Base-by-base conservation (phyloP, 2,113 vertebrate genomes). In the Naja naja region DNA sequence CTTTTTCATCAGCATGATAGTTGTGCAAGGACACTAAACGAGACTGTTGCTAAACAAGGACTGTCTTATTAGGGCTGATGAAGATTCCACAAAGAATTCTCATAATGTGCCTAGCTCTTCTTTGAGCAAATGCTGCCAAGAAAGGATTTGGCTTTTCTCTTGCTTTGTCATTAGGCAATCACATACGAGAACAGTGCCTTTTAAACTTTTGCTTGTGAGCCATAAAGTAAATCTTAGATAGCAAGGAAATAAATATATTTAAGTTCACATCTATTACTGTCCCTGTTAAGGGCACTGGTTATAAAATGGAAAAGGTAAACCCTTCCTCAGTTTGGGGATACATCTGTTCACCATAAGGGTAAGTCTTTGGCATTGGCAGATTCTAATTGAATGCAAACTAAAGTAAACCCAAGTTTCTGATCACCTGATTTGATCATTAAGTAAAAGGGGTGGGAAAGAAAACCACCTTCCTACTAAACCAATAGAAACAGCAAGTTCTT, bases 391-490 rank as follows among this genome's bases (percentile, higher is more conserved):
- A 49, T 74, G 69, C 14, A 53, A 23, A 55, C 27, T 43, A 85
- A 85, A 92, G n/a, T 20, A 56, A 47, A 85, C 27, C 23, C 89
- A 39, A 8, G 27, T 88, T 39, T 85, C 53, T 58, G 47, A 34
- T 92, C 85, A 45, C 22, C 53, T 85, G 39, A 89, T 39, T 27
- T 25, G 47, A 8, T 87, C 47, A 88, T 53, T 92, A 34, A 64
- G 14, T 22, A 43, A 23, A 88, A 92, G n/a, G 10, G 39, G 27
- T 25, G 23, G 30, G 8, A 94, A 93, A 93, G 88, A 5, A 81
- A 95, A 10, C 58, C 55, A 89, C 90, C 93, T 91, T 93, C 91
- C 54, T 56, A 14, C 10, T 53, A 34, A 92, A n/a, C 30, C 4
- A 55, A 94, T 87, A 12, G 4, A 25, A 96, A 8, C 30, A 5